Conservation (phyloP, 1,140 invertebrate species). For the Nixonia krombeini region DNA sequence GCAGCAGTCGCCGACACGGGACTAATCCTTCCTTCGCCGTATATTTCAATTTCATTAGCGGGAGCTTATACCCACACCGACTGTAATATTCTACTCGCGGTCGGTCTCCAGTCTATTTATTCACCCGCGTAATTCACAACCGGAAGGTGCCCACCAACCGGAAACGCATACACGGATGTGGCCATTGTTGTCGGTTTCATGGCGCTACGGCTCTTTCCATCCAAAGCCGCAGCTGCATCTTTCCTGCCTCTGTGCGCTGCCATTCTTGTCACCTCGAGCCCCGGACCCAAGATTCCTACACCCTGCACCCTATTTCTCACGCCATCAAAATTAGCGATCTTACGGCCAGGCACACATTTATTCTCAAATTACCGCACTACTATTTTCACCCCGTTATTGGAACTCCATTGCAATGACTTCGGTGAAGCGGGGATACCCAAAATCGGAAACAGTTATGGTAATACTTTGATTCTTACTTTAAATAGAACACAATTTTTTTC, state of each 20-base stretch:
- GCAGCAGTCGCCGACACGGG: constrained; percentile 19
- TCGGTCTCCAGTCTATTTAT: constrained; percentile 64
- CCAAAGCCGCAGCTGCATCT: constrained; percentile 9
- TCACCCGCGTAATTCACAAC: constrained; percentile 70
- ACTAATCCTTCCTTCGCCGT: constrained; percentile 63
- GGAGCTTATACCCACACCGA: constrained; percentile 50
- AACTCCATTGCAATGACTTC: too few species aligned
- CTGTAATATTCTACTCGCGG: constrained; percentile 52
- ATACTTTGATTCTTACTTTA: too few species aligned
- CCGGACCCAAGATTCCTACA: not conserved
- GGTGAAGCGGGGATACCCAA: too few species aligned
- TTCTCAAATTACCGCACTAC: not conserved
- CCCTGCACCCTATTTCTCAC: constrained; percentile 5
- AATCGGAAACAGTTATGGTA: too few species aligned
- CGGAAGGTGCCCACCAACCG: constrained; percentile 68
- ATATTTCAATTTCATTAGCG: constrained; percentile 69
- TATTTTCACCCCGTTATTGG: too few species aligned
- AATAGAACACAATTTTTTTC: too few species aligned
- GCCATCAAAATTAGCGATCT: constrained; percentile 17
- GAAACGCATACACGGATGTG: constrained; percentile 61
- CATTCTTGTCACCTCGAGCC: not conserved
- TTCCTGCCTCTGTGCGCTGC: constrained; percentile 6
- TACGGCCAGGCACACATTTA: not conserved
- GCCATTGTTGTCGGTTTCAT: constrained; percentile 33
- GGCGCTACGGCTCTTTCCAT: constrained; percentile 18